Base-by-base conservation (phyloP, 2,888 invertebrate species). In the Lomographa bimaculata region DNA sequence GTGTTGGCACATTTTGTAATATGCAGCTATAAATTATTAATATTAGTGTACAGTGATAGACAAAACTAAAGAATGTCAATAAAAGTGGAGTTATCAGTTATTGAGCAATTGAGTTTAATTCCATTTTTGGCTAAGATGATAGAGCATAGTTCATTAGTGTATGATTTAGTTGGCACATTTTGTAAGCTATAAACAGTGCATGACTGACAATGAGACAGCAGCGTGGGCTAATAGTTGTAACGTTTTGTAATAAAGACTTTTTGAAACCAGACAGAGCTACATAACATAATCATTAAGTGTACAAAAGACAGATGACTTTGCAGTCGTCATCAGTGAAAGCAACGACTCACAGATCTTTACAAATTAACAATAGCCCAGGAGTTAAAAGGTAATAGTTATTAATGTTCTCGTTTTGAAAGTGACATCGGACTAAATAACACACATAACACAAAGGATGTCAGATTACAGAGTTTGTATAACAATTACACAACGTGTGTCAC, bases 401-500 rank as follows among this genome's bases (percentile, higher is more conserved):
- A 46, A 35, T 42, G 41, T 23, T 33, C 38, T 17, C 27, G 29
- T 38, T 45, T 42, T 21, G 35, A 44, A 46, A 44, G 32, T 35
- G 35, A 45, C 36, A 27, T 46, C 17, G 36, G 17, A 11, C 21
- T 23, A 14, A 25, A 20, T 30, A 36, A 32, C 24, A 34, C 7
- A 24, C 24, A 33, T 37, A 28, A 30, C 9, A 33, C 24, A 44
- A 25, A 41, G 11, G 36, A 29, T 30, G 42, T 45, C 39, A 39
- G 29, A 47, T 43, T 25, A 54, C 32, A 32, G 32, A 42, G 33
- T 16, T 46, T 54, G 54, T 52, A 46, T 59, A 57, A 40, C 39
- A 54, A 54, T 58, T 60, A 46, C 57, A 56, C 53, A 65, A 64
- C 59, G 49, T 44, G 48, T 57, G 53, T 48, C 44, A 25, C 4